A percentile compares a stretch with the other conserved stretches of the same genome.
These are phyloP conservation scores for Chorisops tibialis DNA, from an alignment of 2,888 invertebrate genomes.

Conservation along the genomic window DNA sequence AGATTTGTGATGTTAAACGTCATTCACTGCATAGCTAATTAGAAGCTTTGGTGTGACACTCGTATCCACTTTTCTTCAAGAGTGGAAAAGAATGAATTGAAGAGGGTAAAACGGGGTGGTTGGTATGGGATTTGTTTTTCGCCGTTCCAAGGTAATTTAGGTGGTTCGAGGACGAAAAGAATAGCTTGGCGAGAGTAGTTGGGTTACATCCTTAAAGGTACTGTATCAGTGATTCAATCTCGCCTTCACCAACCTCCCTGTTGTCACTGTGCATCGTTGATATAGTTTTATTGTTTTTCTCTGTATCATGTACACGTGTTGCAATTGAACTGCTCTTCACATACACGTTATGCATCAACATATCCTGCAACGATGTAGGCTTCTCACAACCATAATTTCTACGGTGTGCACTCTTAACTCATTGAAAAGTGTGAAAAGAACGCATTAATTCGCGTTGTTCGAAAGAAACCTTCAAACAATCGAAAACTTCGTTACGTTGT, in stretches of 20 bases:
- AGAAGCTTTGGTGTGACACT: conserved; percentile 33
- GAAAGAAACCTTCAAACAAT: conserved; percentile 24
- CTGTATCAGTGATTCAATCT: no score
- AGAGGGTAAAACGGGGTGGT: conserved; percentile 24
- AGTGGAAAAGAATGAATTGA: conserved; percentile 30
- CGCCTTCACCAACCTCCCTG: background rate
- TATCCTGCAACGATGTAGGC: no score
- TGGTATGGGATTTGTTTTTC: no score
- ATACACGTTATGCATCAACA: no score
- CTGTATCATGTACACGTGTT: conserved; percentile 1
- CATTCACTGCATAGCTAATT: conserved; percentile 32
- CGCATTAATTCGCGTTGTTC: conserved; percentile 28
- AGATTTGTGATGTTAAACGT: conserved; percentile 30
- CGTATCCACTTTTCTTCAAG: conserved; percentile 31
- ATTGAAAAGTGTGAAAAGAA: conserved; percentile 29
- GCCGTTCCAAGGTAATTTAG: no score
- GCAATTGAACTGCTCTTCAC: conserved; percentile 23
- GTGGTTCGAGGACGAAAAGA: no score
- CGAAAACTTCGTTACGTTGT: no score
- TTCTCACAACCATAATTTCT: no score
- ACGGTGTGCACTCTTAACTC: background rate
- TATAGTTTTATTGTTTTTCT: background rate
- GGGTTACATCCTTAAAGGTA: no score
- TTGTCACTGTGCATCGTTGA: background rate
- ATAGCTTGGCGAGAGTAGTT: no score